Conservation (phyloP, 2,113 vertebrate genomes). For the Porphyrio hochstetteri region DNA sequence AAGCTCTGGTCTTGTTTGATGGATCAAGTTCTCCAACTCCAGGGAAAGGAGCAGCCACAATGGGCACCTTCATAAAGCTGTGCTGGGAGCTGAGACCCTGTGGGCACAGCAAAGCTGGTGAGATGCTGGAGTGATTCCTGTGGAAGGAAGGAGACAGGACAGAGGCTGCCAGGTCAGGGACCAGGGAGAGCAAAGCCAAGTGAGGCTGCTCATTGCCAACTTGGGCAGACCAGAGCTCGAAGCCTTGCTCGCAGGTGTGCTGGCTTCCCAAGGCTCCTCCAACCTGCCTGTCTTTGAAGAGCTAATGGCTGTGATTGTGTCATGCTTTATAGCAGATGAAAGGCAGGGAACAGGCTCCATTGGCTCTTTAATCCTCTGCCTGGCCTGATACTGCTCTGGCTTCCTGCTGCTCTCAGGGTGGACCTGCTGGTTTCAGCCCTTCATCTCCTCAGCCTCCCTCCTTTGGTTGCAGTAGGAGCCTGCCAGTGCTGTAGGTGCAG, state of each 20-base stretch:
- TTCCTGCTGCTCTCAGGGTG: neutral
- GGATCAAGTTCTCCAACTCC: neutral
- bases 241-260: neutral
- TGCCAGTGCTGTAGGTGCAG: neutral
- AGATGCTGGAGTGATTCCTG: neutral
- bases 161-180: neutral
- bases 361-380: conserved; percentile 34
- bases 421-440: conserved; percentile 21
- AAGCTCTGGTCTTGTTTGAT: neutral
- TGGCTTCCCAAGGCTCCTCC: neutral
- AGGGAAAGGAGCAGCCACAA: neutral
- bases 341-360: neutral
- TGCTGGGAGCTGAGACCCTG: neutral
- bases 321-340: neutral
- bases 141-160: neutral
- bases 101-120: rapidly evolving
- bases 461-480: neutral
- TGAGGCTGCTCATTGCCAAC: rapidly evolving
- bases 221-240: neutral
- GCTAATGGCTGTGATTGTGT: conserved; percentile 36
- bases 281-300: conserved; percentile 25
- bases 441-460: neutral
- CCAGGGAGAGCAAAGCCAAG: neutral
- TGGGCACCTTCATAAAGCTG: rapidly evolving
- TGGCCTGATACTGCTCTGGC: neutral